Evolutionary conservation across 2,113 vertebrate genomes (phyloP), one percentile per base, ranked within the genome.

Genomic region (Edolisoma coerulescens): DNA sequence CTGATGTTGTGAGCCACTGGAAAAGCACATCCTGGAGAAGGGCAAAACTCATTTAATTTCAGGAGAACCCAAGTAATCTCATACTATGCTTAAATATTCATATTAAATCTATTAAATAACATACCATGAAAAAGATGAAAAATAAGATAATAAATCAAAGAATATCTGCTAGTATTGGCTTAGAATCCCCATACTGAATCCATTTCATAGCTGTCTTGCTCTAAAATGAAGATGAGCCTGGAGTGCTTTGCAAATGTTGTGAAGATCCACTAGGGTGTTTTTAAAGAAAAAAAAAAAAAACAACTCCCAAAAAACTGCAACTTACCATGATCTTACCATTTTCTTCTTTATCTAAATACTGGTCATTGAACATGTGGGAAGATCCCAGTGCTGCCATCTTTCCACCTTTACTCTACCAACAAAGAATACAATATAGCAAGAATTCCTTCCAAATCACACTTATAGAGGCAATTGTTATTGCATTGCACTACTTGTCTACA

Each of bases 341-440:
- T 97, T 99, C 99, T 97, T 99, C 99, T 97, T 99, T 99, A 97
- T 99, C 99, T 89, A 99, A 97, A 97, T 99, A 99, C 26, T 99
- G 99, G 94, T 99, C 99, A 92, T 97, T 98, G 97, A 99, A 99
- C 99, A 99, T 99, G 97, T 99, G 99, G 84, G 98, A 99, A 37
- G 99, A 99, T 63, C 99, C 99, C 95, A 99, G 79, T 1, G 99
- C 99, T 59, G 98, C 99, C 96, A 99, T 97, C 93, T 99, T 99
- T 41, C 99, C 99, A 28, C 98, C 98, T 86, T 98, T 98, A 97
- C 97, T 94, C 98, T 98, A 74, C n/a, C 37, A 84, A 91, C 11
- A 77, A 87, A 97, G 50, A 96, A 84, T 11, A 70, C 11, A 75
- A 68, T 10, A 60, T 4, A 83, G 50, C 6, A 88, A 87, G 78